Base-by-base conservation (phyloP, 2,888 invertebrate species). In the Hyppa rectilinea region DNA sequence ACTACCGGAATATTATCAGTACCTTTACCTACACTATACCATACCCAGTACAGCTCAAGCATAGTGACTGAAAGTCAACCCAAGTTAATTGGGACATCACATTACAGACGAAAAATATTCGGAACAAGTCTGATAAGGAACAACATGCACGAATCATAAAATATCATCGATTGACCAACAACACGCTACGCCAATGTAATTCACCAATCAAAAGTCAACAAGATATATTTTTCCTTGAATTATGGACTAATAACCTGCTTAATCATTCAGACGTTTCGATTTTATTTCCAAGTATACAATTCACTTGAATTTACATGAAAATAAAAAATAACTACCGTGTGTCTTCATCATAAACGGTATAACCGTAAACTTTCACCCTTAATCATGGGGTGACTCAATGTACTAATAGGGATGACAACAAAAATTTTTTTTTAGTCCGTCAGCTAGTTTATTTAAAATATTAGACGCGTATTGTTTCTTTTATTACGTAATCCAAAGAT, bases 251-350 rank as follows among this genome's bases (percentile, higher is more conserved):
- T 67, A 67, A 75, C 80, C 71, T 75, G 53, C 26, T 78, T 66
- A 71, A 56, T 66, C 23, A 75, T 80, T 75, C 62, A 80, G 26
- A 71, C 1, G 71, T 52, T 75, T 71, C 60, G 66, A 59, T 78
- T 79, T 74, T 62, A 61, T 55, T 62, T 62, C 43, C 49, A 53
- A 58, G 52, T 29, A 26, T 29, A 55, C n/a, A 40, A 26, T 65
- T 60, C 50, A 40, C 20, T 63, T 36, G 45, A 17, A 26, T 55
- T 45, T 31, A 60, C 29, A 29, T 29, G 45, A 4, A 17, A 49
- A 53, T 47, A 20, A 55, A 72, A 72, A 36, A 23, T 14, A 20
- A 49, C 29, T 36, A 29, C 17, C 12, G 12, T n/a, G 9, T 31
- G 23, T 71, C 6, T 49, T 17, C n/a, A 29, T 23, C 20, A 29